Conservation (phyloP, 2,113 vertebrate species). For the Hepsetus odoe region DNA sequence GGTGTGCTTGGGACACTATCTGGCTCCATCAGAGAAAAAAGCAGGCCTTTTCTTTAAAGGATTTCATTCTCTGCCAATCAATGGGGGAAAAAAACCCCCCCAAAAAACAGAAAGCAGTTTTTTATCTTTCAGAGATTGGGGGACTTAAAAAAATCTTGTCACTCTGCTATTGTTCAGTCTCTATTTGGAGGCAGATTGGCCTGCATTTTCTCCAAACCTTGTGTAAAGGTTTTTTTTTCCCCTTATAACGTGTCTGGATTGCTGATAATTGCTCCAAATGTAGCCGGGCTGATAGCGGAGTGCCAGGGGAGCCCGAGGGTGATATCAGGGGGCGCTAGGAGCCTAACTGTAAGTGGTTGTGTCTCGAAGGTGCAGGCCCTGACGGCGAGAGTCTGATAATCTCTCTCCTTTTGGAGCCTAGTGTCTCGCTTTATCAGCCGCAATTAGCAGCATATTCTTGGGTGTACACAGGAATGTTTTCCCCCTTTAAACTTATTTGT, state of each 20-base stretch:
- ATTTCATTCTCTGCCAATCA: conserved; percentile 11
- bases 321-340: conserved; percentile 38
- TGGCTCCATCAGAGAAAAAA: not conserved
- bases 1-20: not conserved
- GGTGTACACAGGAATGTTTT: conserved; percentile 9
- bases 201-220: not conserved
- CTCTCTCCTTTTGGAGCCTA: conserved; percentile 21
- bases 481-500: conserved; percentile 19
- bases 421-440: conserved; percentile 41
- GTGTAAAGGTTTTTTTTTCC: not conserved
- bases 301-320: not conserved
- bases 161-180: not conserved
- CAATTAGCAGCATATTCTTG: conserved; percentile 46
- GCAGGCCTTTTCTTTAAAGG: not conserved
- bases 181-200: conserved; percentile 8
- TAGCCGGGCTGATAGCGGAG: conserved; percentile 31
- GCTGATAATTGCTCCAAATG: conserved; percentile 46
- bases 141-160: not conserved
- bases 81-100: not conserved
- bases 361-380: not conserved
- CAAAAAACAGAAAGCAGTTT: not conserved
- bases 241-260: conserved; percentile 8
- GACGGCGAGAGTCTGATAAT: conserved; percentile 40
- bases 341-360: conserved; percentile 28
- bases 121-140: conserved; percentile 12